Percentiles rank a stretch among this genome's conserved stretches.
These are phyloP conservation scores for Xiphophorus maculatus DNA, from an alignment of 2,113 vertebrate species.

Conservation along the genomic window DNA sequence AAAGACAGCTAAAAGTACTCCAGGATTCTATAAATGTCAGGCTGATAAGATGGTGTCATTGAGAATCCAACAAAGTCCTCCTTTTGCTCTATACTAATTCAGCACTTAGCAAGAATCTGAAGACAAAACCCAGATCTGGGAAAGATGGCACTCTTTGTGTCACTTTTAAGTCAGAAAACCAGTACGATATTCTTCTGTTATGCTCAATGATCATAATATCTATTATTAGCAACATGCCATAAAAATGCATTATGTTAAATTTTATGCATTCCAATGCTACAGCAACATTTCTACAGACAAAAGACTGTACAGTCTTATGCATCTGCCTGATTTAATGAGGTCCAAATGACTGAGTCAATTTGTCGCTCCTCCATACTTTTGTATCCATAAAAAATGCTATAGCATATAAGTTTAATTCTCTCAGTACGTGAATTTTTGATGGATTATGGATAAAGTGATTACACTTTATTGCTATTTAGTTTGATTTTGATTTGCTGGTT, in stretches of 20 bases:
- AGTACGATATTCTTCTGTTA: not conserved
- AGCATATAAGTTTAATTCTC: not conserved
- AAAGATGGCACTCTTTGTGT: no score
- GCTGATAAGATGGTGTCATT: not conserved
- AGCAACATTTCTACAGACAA: not conserved
- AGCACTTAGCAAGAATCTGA: no score
- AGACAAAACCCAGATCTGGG: no score
- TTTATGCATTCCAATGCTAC: not conserved
- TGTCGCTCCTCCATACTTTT: no score
- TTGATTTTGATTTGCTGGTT: no score
- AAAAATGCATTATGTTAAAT: not conserved
- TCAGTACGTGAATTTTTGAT: not conserved
- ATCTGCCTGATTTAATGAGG: not conserved
- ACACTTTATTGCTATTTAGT: no score
- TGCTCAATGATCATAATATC: not conserved
- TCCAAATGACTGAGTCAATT: not conserved
- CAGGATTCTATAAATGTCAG: no score
- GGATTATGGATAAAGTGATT: not conserved
- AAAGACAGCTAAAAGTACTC: not conserved
- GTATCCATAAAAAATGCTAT: no score
- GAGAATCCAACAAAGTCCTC: no score
- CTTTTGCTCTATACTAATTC: no score
- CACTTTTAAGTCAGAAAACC: not conserved
- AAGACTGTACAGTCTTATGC: not conserved
- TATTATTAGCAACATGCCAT: not conserved